Conservation (phyloP, 2,113 vertebrate genomes). For the Clupea harengus region DNA sequence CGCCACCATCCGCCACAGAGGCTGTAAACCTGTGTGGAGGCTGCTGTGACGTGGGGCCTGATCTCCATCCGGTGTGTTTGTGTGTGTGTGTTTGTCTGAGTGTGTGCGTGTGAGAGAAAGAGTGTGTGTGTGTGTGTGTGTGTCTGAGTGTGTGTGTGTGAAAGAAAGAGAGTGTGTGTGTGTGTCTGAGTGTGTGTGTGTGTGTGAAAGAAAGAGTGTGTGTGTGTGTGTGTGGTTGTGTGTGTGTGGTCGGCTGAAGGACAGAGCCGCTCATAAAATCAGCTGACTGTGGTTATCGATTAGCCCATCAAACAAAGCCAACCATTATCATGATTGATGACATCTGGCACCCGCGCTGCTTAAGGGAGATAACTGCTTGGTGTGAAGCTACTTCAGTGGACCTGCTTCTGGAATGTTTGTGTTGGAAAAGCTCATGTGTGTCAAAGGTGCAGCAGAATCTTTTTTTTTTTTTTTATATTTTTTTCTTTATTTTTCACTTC, state of each 20-base stretch:
- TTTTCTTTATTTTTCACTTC: background rate
- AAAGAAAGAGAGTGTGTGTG: too few species aligned
- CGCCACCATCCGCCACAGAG: background rate
- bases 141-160: constrained; percentile 40
- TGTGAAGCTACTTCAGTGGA: background rate
- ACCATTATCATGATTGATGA: constrained; percentile 65
- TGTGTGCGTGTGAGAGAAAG: too few species aligned
- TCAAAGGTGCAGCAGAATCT: background rate
- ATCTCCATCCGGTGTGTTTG: background rate
- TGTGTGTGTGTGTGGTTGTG: background rate
- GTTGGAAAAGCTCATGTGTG: constrained; percentile 20
- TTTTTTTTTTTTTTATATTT: background rate
- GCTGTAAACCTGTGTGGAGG: background rate
- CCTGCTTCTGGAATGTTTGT: constrained; percentile 55
- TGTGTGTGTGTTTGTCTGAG: background rate
- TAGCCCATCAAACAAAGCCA: constrained; percentile 57
- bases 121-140: background rate
- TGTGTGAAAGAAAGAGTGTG: background rate
- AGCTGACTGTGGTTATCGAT: constrained; percentile 67
- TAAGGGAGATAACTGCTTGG: background rate
- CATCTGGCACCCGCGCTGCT: constrained; percentile 57
- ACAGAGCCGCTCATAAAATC: constrained; percentile 63
- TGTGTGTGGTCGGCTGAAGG: constrained; percentile 54
- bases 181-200: too few species aligned
- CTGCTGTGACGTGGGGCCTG: background rate